These are phyloP conservation scores for Platycnemis pennipes DNA, from an alignment of 2,888 invertebrate genomes.

Conservation along the genomic window DNA sequence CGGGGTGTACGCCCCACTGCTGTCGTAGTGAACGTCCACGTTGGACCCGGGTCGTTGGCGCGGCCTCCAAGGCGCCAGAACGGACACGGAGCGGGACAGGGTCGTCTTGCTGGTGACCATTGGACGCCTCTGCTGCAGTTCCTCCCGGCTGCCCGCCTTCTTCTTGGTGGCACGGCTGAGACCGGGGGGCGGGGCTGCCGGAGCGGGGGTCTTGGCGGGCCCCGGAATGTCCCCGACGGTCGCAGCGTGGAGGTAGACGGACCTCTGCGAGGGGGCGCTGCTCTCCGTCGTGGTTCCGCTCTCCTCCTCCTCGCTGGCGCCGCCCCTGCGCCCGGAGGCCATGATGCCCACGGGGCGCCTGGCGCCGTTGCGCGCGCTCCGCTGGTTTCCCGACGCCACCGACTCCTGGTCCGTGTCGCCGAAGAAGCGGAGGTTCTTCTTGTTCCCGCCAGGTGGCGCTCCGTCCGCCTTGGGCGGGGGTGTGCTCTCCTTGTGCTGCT, in stretches of 20 bases:
- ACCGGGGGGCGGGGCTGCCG: constrained; percentile 24
- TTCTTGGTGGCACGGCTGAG: constrained; percentile 34
- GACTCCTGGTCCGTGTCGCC: constrained; percentile 92
- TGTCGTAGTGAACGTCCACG: constrained; percentile 81
- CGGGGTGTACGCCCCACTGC: constrained; percentile 77
- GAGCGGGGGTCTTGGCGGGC: constrained; percentile 77
- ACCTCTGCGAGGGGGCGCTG: constrained; percentile 90
- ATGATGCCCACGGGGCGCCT: constrained; percentile 68
- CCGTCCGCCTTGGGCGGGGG: not conserved
- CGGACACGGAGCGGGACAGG: constrained; percentile 88
- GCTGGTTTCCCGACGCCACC: constrained; percentile 77
- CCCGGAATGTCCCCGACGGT: constrained; percentile 94
- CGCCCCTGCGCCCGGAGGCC: constrained; percentile 78
- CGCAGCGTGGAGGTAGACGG: constrained; percentile 92
- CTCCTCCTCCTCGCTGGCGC: constrained; percentile 76
- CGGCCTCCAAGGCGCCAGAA: constrained; percentile 92
- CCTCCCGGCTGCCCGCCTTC: constrained; percentile 86
- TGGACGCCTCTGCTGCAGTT: constrained; percentile 83
- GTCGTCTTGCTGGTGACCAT: constrained; percentile 77
- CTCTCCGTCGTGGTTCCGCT: constrained; percentile 78
- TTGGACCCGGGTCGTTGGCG: constrained; percentile 85
- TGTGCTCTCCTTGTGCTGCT: not conserved
- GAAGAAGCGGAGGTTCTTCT: constrained; percentile 85
- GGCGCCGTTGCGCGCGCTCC: constrained; percentile 70
- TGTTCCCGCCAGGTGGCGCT: constrained; percentile 15